Evolutionary conservation across 2,888 invertebrate genomes (phyloP), one percentile per base, ranked within the genome.

Genomic region (Caradrina kadenii): DNA sequence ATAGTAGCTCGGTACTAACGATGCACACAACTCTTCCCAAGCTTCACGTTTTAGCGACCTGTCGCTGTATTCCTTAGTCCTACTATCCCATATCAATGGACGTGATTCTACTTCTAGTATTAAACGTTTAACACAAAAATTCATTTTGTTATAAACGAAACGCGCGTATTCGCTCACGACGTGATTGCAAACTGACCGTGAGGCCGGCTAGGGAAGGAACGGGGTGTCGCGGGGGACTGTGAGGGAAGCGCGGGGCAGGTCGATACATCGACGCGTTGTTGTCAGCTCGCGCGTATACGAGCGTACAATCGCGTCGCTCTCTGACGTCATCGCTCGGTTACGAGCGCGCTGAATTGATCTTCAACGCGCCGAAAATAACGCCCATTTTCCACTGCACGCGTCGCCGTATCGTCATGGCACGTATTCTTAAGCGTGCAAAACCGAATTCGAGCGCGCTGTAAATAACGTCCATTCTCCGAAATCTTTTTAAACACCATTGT

Each of bases 251-350:
- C 76, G 71, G 68, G 22, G 56, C 53, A 1, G 69, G 53, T 72
- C 68, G 53, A 68, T 76, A 58, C 26, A 26, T 39, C 7, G 2
- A 39, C 1, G 71, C 76, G 76, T 19, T 76, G 76, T 72, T 75
- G 71, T 76, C 76, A 72, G 68, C 71, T 68, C 71, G 71, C 76
- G 71, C 71, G 71, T 72, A 53, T 58, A 75, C 58, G 71, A 2
- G 71, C 71, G 76, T 39, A 58, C 17, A 17, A 45, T 26, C 61
- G 21, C 31, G 13, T 39, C 52, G 39, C 26, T 7, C 26, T 11
- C 31, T 59, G 48, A 48, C 58, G n/a, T 48, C 75, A 65, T 53
- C 11, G 17, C 15, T 15, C 19, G 17, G 13, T 11, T 19, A 4
- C 15, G 13, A 17, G n/a, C n/a, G 5, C 31, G 19, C 49, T 11